These are phyloP conservation scores for Spodoptera litura DNA, from an alignment of 1,140 invertebrate species.

Conservation along the genomic window DNA sequence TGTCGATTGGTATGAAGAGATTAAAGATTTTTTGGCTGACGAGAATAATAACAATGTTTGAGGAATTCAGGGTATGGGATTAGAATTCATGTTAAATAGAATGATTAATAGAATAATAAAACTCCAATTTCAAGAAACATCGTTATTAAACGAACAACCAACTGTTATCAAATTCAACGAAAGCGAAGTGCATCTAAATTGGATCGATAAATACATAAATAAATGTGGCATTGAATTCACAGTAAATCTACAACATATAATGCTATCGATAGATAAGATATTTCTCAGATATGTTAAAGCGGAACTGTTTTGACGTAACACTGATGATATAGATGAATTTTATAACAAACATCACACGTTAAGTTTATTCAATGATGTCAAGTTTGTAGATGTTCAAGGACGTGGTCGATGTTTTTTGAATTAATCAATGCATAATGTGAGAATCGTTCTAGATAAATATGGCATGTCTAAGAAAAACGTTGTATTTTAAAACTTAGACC, in stretches of 20 bases:
- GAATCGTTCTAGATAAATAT: conserved; percentile 5
- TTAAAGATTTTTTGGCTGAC: no score
- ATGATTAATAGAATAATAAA: no score
- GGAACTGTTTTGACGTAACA: conserved; percentile 31
- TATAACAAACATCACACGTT: background rate
- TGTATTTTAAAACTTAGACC: background rate
- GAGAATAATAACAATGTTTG: no score
- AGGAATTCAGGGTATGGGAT: no score
- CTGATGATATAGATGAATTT: conserved; percentile 13
- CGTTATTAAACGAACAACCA: background rate
- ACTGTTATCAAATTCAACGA: background rate
- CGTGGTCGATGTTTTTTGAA: conserved; percentile 3
- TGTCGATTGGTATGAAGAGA: no score
- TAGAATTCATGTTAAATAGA: no score
- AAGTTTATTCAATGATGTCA: conserved; percentile 33
- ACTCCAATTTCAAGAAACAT: no score
- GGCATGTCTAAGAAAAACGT: no score
- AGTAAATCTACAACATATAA: background rate
- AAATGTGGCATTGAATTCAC: conserved; percentile 5
- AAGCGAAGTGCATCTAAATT: conserved; percentile 5
- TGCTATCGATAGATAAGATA: conserved; percentile 29
- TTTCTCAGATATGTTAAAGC: background rate
- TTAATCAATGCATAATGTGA: conserved; percentile 22
- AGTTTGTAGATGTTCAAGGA: conserved; percentile 19
- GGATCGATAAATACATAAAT: conserved; percentile 8